Evolutionary conservation across 2,888 invertebrate species (phyloP), one percentile per base, ranked within the genome.

Genomic region (Heliconius sara): DNA sequence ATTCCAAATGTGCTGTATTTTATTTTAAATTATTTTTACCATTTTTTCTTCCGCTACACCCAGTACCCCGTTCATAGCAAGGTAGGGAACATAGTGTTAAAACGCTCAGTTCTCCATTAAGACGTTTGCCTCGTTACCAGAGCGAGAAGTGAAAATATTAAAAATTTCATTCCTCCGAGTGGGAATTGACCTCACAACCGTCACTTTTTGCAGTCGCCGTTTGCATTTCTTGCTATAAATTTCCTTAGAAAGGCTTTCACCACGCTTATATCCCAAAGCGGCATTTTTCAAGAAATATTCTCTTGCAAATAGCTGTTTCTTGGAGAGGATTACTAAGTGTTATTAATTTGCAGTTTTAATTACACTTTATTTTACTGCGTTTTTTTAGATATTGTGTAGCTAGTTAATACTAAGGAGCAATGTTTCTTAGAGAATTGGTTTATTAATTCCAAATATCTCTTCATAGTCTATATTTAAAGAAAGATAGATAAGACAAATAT

Each of bases 341-440:
- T 72, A 72, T 72, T 72, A 72, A 72, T 57, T 72, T 72, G 72
- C 30, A 30, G 0, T 72, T 72, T 72, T 72, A 72, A 52, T 52
- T 71, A 71, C 19, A 52, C 22, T 71, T 0, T 71, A 68, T 27
- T 27, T 71, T 47, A n/a, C 47, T 72, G 0, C 52, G 47, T 10
- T 30, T 47, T 52, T 9, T 52, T 71, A 10, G 19, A 19, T 27
- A 47, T 27, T 71, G 22, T 66, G 66, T 30, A 7, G 66, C 34
- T 67, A 39, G 34, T 67, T 67, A 39, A 19, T 39, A 67, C 16
- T 22, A 10, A 67, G 34, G 10, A 68, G 39, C 16, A 30, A 30
- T 16, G 66, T n/a, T 39, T 22, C 67, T 39, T 68, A n/a, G 39
- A 34, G 5, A 39, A 25, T 9, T 25, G 3, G 12, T 63, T n/a